Evolutionary conservation across 2,888 invertebrate genomes (phyloP).

Genomic region (Drosophila nigritarsus): DNA sequence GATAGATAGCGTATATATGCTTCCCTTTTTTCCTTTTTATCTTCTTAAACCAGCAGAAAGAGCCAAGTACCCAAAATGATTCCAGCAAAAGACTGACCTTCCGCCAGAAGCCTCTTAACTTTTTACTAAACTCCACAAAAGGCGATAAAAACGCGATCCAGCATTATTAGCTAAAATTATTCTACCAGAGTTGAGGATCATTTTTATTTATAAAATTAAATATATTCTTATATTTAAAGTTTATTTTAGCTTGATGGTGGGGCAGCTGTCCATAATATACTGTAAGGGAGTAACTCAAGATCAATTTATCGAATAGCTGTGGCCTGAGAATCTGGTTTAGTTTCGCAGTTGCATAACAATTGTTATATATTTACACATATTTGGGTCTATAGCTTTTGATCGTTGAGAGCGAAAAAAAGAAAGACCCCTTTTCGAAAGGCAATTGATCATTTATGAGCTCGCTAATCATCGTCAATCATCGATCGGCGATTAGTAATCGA

Average conservation of each 20-base stretch:
- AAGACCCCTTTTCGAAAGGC: slow-evolving; percentile 3
- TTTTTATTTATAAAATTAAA: neutral
- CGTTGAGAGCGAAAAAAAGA: neutral
- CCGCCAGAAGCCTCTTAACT: neutral
- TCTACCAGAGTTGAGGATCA: neutral
- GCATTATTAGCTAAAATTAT: neutral
- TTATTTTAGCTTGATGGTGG: neutral
- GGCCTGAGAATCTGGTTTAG: neutral
- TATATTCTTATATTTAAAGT: neutral
- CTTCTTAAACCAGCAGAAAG: neutral
- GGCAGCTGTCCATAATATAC: neutral
- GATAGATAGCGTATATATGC: neutral
- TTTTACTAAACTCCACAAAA: neutral
- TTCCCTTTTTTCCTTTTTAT: neutral
- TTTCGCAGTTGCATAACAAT: neutral
- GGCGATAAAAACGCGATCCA: neutral
- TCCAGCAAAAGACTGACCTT: neutral
- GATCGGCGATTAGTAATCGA: slow-evolving; percentile 17
- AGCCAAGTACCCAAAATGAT: neutral
- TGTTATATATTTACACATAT: neutral
- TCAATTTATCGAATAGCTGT: neutral
- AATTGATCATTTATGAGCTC: slow-evolving; percentile 2
- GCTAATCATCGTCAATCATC: slow-evolving; percentile 3
- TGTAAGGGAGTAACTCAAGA: neutral
- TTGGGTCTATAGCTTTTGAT: neutral